Evolutionary conservation across 2,888 invertebrate genomes (phyloP).

Genomic region (Pseudococcus longispinus): DNA sequence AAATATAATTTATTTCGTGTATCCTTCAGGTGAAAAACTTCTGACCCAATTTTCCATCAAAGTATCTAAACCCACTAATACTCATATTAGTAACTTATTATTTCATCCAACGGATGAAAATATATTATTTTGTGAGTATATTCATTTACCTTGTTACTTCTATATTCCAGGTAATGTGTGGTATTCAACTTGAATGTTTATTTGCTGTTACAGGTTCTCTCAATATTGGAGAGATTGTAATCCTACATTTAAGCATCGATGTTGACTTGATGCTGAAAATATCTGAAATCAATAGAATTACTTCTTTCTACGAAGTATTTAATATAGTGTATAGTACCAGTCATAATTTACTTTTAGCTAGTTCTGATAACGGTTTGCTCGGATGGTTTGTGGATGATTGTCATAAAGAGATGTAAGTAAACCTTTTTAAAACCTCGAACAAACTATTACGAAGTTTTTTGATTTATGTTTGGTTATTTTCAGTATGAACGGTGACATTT

Average conservation of each 20-base stretch:
- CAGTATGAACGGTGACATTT: not conserved
- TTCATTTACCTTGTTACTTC: not conserved
- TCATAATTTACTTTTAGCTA: slow-evolving; percentile 59
- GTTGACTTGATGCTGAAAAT: slow-evolving; percentile 57
- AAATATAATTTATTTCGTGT: slow-evolving; percentile 60
- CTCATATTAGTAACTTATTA: slow-evolving; percentile 59
- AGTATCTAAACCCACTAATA: slow-evolving; percentile 37
- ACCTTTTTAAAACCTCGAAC: not conserved
- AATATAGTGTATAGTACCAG: slow-evolving; percentile 58
- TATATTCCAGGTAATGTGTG: not conserved
- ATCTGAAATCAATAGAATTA: slow-evolving; percentile 56
- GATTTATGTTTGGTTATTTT: not conserved
- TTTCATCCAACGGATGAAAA: slow-evolving; percentile 59
- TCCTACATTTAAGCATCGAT: slow-evolving; percentile 59
- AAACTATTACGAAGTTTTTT: not conserved
- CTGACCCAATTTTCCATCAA: slow-evolving; percentile 58
- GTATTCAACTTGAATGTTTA: not conserved
- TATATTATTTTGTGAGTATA: slow-evolving; percentile 60
- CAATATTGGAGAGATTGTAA: slow-evolving; percentile 59
- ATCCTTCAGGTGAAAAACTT: slow-evolving; percentile 59
- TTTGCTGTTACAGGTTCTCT: slow-evolving; percentile 59
- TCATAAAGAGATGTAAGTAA: slow-evolving; percentile 26
- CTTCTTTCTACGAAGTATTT: slow-evolving; percentile 59
- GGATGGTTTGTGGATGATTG: slow-evolving; percentile 48
- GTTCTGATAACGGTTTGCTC: slow-evolving; percentile 53